Conservation (phyloP, 2,888 invertebrate genomes). For the Gastrophysa polygoni region DNA sequence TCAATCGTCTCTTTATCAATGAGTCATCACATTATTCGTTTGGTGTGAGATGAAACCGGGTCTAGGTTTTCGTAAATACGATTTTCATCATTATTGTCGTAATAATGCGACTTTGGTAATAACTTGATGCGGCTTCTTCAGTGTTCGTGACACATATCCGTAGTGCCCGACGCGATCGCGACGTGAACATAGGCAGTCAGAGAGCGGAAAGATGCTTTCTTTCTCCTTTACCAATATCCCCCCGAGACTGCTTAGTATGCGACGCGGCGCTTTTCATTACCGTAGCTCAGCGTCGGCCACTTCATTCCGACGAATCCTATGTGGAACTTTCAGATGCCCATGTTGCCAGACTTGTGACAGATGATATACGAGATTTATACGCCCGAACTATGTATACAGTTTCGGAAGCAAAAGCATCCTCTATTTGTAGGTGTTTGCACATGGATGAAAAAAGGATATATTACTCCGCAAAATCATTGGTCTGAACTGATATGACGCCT, state of each 20-base stretch:
- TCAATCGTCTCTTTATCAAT: no score
- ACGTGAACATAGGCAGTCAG: neutral
- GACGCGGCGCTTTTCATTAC: slow-evolving; percentile 67
- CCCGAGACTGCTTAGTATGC: slow-evolving; percentile 63
- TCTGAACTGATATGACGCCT: no score
- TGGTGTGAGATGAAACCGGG: no score
- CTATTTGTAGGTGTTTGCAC: no score
- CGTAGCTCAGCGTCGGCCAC: slow-evolving; percentile 58
- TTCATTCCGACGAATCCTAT: slow-evolving; percentile 49
- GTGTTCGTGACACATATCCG: neutral
- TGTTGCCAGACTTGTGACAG: slow-evolving; percentile 1
- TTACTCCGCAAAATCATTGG: no score
- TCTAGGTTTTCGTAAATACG: no score
- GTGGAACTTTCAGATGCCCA: slow-evolving; percentile 35
- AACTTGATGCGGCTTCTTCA: neutral
- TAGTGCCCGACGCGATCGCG: neutral
- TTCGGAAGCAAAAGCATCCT: neutral
- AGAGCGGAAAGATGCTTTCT: neutral
- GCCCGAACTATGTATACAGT: neutral
- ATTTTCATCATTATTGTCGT: no score
- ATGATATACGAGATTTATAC: neutral
- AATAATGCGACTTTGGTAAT: neutral
- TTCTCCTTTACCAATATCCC: slow-evolving; percentile 5
- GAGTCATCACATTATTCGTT: no score
- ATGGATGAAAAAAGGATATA: no score